Base-by-base conservation (phyloP, 2,113 vertebrate genomes). In the Gymnarchus niloticus region DNA sequence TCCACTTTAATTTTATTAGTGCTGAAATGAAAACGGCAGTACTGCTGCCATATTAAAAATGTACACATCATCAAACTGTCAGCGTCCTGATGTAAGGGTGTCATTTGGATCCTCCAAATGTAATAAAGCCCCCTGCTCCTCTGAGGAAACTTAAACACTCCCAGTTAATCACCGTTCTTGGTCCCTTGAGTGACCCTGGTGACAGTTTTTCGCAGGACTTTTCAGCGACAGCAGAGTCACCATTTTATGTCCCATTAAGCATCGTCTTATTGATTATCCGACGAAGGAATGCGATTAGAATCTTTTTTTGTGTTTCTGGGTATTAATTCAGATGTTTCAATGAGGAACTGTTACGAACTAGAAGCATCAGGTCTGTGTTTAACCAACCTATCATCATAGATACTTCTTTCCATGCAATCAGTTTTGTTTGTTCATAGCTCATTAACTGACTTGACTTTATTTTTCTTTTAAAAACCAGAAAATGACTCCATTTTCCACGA, bases 401-500 rank as follows among this genome's bases (percentile, higher is more conserved):
- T 2, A 8, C 25, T 4, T 41, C 37, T 41, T 37, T 73, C 37
- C 12, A 73, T 73, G 65, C 7, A 10, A 73, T 41, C 65, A 17
- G 65, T 69, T 69, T 73, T 28, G 73, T 85, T 59, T 80, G n/a
- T 78, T 85, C 49, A 9, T 54, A 73, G 65, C 23, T 9, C 54
- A 51, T 56, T 10, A 65, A 57, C 51, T 59, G 56, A 81, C 46
- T 61, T 12, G 49, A 7, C 56, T 46, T 81, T 41, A 37, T 46
- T 86, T 51, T 54, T 61, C 33, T 21, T 51, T 52, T 56, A 7
- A 44, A 44, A 78, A 78, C 28, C 93, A 98, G 97, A 96, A 81
- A 96, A 93, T 46, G 97, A 97, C 93, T 95, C 96, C 89, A 96
- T 97, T 92, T 96, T 98, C 92, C 95, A 96, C 1, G 96, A 98